Evolutionary conservation across 2,113 vertebrate species (phyloP).

Genomic region (Nothoprocta perdicaria): DNA sequence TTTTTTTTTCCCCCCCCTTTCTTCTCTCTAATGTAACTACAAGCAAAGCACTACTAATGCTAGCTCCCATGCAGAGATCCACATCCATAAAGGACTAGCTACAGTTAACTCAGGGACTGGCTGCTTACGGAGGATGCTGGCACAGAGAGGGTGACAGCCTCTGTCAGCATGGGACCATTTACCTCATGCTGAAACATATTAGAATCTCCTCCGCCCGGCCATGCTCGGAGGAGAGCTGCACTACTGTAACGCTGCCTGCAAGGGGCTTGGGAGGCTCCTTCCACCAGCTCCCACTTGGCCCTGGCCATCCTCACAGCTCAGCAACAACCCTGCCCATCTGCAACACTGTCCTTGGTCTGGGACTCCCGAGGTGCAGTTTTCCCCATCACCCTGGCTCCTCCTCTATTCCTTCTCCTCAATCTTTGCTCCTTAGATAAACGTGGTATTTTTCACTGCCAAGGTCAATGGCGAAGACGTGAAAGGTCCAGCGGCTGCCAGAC

Average conservation of each 20-base stretch:
- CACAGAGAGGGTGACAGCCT: background rate
- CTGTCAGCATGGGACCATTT: conserved; percentile 27
- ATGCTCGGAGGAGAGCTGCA: conserved; percentile 9
- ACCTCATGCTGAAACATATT: conserved; percentile 37
- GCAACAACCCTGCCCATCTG: background rate
- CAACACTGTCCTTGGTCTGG: background rate
- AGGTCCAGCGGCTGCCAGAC: background rate
- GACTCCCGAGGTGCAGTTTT: background rate
- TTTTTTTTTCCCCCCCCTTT: no score
- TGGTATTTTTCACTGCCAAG: background rate
- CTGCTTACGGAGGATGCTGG: background rate
- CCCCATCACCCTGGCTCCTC: background rate
- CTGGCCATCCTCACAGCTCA: background rate
- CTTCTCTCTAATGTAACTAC: background rate
- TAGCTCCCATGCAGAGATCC: background rate
- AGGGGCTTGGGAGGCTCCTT: background rate
- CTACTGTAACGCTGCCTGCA: background rate
- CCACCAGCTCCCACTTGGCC: background rate
- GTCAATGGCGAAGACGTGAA: background rate
- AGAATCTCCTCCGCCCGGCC: conserved; percentile 40
- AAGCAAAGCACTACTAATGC: background rate
- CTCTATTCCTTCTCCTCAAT: background rate
- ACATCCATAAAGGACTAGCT: background rate
- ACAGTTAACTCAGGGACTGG: background rate
- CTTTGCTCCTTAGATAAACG: background rate